phyloP scores from a whole-genome alignment of 2,797 vertebrate genomes.

The Diglossa cyanea region DNA sequence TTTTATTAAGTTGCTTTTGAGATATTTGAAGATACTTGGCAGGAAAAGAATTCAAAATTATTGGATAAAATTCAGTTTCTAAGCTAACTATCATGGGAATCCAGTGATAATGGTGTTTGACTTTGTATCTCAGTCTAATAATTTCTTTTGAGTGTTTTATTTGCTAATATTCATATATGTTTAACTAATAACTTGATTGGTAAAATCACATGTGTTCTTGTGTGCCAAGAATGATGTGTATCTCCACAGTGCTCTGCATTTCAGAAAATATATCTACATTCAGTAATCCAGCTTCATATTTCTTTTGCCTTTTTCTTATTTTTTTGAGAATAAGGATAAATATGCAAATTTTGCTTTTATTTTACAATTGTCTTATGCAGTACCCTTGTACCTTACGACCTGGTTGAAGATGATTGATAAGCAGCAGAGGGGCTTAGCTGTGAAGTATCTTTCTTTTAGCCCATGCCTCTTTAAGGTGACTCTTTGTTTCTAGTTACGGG shows the following conservation, averaged over 20 bases:
- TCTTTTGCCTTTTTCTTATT: neutral
- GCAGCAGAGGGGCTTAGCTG: neutral
- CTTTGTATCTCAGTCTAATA: neutral
- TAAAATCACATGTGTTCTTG: neutral
- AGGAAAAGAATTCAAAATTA: neutral
- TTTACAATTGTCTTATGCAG: neutral
- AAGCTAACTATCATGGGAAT: neutral
- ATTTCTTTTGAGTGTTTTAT: neutral
- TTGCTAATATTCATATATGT: neutral
- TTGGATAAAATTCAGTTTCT: neutral
- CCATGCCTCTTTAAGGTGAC: neutral
- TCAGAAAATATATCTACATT: neutral
- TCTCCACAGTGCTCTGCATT: neutral
- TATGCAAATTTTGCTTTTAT: neutral
- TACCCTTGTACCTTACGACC: neutral
- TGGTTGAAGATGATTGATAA: neutral
- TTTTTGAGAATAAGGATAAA: neutral
- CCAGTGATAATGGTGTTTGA: neutral
- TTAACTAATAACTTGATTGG: neutral
- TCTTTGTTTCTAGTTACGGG: neutral
- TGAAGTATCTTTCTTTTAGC: neutral
- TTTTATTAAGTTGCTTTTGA: neutral
- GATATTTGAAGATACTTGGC: neutral
- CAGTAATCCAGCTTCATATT: neutral
- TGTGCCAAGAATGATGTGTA: neutral